Conservation (phyloP, 2,888 invertebrate genomes). For the Sphaerophoria rueppellii region DNA sequence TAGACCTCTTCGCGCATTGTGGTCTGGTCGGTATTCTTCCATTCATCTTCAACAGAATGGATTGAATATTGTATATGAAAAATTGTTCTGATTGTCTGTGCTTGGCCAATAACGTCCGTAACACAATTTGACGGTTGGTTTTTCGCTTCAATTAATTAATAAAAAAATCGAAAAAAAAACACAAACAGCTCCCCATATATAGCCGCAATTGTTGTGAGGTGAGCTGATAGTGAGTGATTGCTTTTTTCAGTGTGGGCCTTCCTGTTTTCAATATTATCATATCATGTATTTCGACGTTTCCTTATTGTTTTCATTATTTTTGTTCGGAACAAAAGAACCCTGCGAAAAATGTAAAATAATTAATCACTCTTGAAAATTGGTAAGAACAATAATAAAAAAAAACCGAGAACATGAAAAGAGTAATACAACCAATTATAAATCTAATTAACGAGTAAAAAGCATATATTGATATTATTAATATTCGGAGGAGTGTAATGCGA, state of each 20-base stretch:
- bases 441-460: constrained; percentile 38
- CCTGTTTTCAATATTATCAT: not conserved
- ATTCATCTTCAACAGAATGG: constrained; percentile 3
- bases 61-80: constrained; percentile 51
- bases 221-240: constrained; percentile 23
- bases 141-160: constrained; percentile 68
- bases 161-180: constrained; percentile 28
- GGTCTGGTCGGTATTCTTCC: constrained; percentile 18
- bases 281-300: not conserved
- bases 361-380: constrained; percentile 55
- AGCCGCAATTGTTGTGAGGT: constrained; percentile 8
- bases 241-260: constrained; percentile 1
- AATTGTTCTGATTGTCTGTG: constrained; percentile 65
- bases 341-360: constrained; percentile 48
- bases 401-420: not conserved
- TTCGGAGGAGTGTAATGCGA: not conserved
- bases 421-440: constrained; percentile 32
- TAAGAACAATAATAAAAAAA: not conserved
- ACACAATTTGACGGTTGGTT: constrained; percentile 69
- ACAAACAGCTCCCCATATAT: constrained; percentile 17
- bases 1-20: constrained; percentile 11
- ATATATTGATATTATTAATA: not conserved
- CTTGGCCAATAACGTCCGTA: constrained; percentile 47
- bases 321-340: constrained; percentile 16
- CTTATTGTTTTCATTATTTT: not conserved